Evolutionary conservation across 2,888 invertebrate genomes (phyloP).

Genomic region (Ophioninae sp.): DNA sequence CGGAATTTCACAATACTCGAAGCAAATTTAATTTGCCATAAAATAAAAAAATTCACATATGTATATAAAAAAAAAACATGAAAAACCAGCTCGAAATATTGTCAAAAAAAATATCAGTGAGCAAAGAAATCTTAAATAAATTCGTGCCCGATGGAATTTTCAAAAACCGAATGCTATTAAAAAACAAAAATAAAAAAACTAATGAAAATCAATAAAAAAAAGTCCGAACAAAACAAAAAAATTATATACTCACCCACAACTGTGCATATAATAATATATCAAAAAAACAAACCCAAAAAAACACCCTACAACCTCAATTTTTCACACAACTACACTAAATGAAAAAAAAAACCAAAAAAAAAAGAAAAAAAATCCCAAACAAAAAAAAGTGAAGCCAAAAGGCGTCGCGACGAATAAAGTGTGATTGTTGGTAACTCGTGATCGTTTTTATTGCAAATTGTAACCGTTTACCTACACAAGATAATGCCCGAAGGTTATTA

Average conservation of each 20-base stretch:
- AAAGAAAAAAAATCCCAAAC: too few relatives aligned
- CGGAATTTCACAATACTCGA: not conserved
- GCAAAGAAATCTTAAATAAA: too few relatives aligned
- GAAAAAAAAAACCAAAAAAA: not conserved
- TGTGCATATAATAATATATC: too few relatives aligned
- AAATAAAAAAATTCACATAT: not conserved
- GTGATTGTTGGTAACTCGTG: not conserved
- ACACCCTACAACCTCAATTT: too few relatives aligned
- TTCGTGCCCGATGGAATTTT: too few relatives aligned
- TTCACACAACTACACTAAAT: not conserved
- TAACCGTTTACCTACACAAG: conserved; percentile 10
- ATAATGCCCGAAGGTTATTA: not conserved
- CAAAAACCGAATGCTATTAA: too few relatives aligned
- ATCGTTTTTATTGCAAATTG: not conserved
- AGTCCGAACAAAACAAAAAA: too few relatives aligned
- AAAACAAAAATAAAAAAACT: too few relatives aligned
- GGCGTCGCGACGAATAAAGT: not conserved
- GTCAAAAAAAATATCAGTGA: not conserved
- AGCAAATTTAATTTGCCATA: not conserved
- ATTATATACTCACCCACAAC: too few relatives aligned
- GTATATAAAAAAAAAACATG: not conserved
- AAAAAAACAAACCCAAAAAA: too few relatives aligned
- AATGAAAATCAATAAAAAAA: too few relatives aligned
- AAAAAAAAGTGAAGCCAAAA: not conserved
- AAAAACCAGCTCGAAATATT: not conserved